Evolutionary conservation across 2,113 vertebrate genomes (phyloP).

Genomic region (Poeciliopsis turrubarensis): DNA sequence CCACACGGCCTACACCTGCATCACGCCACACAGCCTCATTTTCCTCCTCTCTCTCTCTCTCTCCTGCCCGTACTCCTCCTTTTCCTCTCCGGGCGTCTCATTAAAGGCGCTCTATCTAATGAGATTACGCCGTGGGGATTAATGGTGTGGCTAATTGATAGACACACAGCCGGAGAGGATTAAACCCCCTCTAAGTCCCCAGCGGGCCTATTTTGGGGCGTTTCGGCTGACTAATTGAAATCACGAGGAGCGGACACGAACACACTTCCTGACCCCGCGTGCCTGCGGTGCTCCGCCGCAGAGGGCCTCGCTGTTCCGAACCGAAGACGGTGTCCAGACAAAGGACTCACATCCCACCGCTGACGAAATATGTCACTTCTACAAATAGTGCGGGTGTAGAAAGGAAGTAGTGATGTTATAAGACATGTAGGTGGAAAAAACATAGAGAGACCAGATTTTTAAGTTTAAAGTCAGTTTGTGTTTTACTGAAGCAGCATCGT

Average conservation of each 20-base stretch:
- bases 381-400: conserved; percentile 4
- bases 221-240: conserved; percentile 77
- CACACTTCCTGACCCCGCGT: conserved; percentile 62
- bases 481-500: background rate
- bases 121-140: conserved; percentile 81
- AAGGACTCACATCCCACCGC: conserved; percentile 14
- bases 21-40: conserved; percentile 51
- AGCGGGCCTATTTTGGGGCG: conserved; percentile 63
- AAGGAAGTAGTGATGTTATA: conserved; percentile 10
- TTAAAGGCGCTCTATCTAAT: conserved; percentile 80
- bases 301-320: conserved; percentile 33
- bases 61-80: conserved; percentile 11
- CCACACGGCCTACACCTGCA: conserved; percentile 65
- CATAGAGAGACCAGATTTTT: background rate
- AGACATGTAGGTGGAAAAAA: conserved; percentile 13
- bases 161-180: conserved; percentile 78
- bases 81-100: conserved; percentile 75
- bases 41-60: conserved; percentile 38
- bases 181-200: conserved; percentile 77
- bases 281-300: conserved; percentile 2
- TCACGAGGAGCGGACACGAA: conserved; percentile 72
- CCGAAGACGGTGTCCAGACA: conserved; percentile 35
- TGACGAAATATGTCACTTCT: conserved; percentile 15
- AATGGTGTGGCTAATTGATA: conserved; percentile 84
- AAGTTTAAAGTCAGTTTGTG: background rate